A percentile compares a stretch with the other conserved stretches of the same genome.
phyloP scores from a whole-genome alignment of 2,797 vertebrate genomes.

The Cryptoblepharus egeriae region DNA sequence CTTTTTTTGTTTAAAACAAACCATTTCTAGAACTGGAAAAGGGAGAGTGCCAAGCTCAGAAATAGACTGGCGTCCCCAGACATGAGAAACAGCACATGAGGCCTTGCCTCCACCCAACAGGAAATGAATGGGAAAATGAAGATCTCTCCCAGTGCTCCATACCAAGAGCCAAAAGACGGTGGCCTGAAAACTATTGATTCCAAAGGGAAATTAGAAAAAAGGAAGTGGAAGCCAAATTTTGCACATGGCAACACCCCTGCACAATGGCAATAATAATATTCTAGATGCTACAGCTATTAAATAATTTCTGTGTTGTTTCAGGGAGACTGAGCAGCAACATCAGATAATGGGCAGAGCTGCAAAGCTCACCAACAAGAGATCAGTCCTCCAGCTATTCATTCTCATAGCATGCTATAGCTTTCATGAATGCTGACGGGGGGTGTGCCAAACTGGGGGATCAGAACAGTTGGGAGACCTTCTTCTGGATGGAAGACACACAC shows the following conservation, averaged over 20 bases:
- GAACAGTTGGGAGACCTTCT: too few species aligned
- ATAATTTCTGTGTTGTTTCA: not conserved
- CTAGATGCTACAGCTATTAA: not conserved
- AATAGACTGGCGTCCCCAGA: not conserved
- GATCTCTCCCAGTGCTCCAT: not conserved
- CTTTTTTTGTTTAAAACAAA: too few species aligned
- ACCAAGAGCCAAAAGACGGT: not conserved
- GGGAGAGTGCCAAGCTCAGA: not conserved
- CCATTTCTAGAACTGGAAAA: not conserved
- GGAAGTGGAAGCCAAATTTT: not conserved
- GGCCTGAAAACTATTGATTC: not conserved
- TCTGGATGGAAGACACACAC: too few species aligned
- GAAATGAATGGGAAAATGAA: conserved; percentile 9
- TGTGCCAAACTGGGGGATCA: not conserved
- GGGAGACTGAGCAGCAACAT: not conserved
- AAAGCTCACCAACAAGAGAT: not conserved
- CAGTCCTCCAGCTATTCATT: not conserved
- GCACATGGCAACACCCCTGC: not conserved
- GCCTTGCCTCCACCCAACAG: conserved; percentile 8
- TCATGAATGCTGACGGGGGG: not conserved
- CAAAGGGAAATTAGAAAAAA: not conserved
- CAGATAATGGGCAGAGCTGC: not conserved
- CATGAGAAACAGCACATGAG: not conserved
- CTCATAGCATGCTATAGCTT: not conserved
- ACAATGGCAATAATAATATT: not conserved